Conservation (phyloP, 1,140 invertebrate species). For the Frieseomelitta varia region DNA sequence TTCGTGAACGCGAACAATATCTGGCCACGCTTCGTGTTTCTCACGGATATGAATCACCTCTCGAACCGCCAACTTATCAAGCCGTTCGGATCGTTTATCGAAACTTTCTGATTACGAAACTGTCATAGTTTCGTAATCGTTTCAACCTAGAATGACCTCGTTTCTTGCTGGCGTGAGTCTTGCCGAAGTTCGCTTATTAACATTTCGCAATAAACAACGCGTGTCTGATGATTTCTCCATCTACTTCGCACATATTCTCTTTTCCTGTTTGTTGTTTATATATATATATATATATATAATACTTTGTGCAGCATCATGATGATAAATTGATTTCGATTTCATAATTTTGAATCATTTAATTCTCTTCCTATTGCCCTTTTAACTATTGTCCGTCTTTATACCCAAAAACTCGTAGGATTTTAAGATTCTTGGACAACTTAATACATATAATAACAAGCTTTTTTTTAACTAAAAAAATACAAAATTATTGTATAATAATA, state of each 20-base stretch:
- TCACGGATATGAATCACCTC: conserved; percentile 45
- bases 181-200: conserved; percentile 23
- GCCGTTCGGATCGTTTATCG: conserved; percentile 50
- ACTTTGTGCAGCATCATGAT: too few species aligned
- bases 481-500: too few species aligned
- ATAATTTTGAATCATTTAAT: too few species aligned
- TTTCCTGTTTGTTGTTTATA: too few species aligned
- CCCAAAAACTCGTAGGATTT: not conserved
- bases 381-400: not conserved
- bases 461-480: not conserved
- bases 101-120: conserved; percentile 49
- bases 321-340: too few species aligned
- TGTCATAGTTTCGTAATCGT: conserved; percentile 29
- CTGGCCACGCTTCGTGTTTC: conserved; percentile 24
- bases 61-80: conserved; percentile 30
- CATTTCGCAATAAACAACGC: conserved; percentile 17
- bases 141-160: conserved; percentile 30
- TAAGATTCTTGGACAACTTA: not conserved
- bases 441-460: not conserved
- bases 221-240: not conserved
- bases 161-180: conserved; percentile 21
- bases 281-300: too few species aligned
- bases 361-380: too few species aligned
- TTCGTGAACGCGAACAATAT: not conserved
- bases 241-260: not conserved